Evolutionary conservation across 2,113 vertebrate species (phyloP).

Genomic region (Guaruba guarouba): DNA sequence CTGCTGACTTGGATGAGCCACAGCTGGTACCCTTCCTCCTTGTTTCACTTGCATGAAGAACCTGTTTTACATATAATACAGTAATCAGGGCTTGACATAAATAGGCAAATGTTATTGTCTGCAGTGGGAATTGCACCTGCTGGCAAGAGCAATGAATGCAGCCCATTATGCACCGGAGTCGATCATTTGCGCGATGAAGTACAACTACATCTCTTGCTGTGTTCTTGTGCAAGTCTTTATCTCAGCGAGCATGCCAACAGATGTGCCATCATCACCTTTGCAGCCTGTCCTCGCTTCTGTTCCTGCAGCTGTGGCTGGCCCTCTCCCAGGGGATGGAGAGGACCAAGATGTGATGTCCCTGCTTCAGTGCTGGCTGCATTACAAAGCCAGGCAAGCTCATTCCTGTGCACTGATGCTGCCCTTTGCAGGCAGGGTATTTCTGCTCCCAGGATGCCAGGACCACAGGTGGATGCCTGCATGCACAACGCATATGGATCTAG

Average conservation of each 20-base stretch:
- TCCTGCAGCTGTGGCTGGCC: background rate
- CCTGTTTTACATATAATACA: conserved; percentile 59
- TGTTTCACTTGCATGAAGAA: conserved; percentile 18
- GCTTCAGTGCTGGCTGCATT: fast-evolving
- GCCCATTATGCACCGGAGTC: conserved; percentile 9
- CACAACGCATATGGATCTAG: background rate
- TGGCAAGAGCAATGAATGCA: conserved; percentile 24
- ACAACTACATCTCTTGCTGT: background rate
- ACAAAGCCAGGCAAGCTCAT: background rate
- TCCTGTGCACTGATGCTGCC: background rate
- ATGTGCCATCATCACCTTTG: conserved; percentile 23
- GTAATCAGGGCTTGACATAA: conserved; percentile 57
- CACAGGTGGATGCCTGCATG: background rate
- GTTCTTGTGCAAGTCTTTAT: conserved; percentile 16
- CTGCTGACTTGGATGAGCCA: conserved; percentile 31
- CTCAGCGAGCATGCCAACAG: fast-evolving
- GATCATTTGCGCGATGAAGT: conserved; percentile 33
- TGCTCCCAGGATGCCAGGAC: background rate
- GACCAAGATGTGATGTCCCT: background rate
- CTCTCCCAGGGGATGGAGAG: background rate
- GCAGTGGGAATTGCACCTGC: conserved; percentile 59
- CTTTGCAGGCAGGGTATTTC: background rate
- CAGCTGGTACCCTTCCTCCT: background rate
- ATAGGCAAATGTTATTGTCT: conserved; percentile 41
- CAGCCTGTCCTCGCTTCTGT: background rate